Base-by-base conservation (phyloP, 1,140 invertebrate species). In the Goniozus legneri region DNA sequence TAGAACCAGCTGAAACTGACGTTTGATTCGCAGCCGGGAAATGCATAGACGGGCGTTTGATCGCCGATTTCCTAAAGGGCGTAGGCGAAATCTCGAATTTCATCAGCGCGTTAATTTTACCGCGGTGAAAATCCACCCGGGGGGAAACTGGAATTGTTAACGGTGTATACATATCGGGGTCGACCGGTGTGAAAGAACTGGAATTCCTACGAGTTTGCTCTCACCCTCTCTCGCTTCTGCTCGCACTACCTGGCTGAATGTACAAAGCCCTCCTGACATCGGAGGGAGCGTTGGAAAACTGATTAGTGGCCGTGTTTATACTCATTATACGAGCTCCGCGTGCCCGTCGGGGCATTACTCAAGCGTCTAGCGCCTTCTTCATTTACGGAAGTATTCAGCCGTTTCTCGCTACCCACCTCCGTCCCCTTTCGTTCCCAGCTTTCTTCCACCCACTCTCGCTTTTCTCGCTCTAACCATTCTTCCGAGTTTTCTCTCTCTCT, bases 301-400 rank as follows among this genome's bases (percentile, higher is more conserved):
- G 39, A 42, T 42, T 42, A 42, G 22, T 24, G 39, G 22, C 20
- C n/a, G 39, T 42, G 24, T 42, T 42, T 42, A 42, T 42, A 27
- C 39, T 42, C 39, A 27, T 42, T 42, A 42, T 27, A 30, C 39
- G 39, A 15, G n/a, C 39, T 14, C 10, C 8, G 37, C 39, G 10
- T 8, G 6, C 32, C 8, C 7, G 32, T 8, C 8, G 14, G 3
- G 27, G 24, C 22, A 30, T 42, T 30, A 42, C 39, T 42, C 39
- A 42, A 42, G 39, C 24, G 22, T 24, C 21, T 27, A 30, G 3
- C 39, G 24, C 39, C 39, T 42, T 42, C 24, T 42, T 42, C 39
- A 42, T 42, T 42, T 42, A 16, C 39, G 21, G 12, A 42, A 42
- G 39, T 21, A 42, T 42, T 42, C 39, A 21, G 16, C 21, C 32